Evolutionary conservation across 2,888 invertebrate genomes (phyloP), one percentile per base, ranked within the genome.

Genomic region (Physocephala rufipes): DNA sequence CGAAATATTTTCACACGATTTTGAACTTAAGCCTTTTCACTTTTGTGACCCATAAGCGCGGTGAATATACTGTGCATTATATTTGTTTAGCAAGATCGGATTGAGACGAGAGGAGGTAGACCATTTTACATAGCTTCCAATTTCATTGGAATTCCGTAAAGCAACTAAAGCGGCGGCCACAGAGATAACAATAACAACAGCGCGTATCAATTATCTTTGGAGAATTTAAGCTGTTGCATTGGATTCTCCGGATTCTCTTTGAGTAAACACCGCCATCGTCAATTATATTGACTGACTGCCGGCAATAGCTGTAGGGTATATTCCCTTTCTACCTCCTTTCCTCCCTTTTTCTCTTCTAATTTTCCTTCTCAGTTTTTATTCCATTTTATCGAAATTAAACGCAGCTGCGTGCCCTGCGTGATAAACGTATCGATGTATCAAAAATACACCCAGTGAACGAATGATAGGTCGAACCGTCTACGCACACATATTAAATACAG

Each of bases 401-500:
- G 68, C 68, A 51, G 47, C 68, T 68, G 68, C 68, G 68, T 68
- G 68, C 61, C 61, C 51, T 51, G 64, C 70, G 64, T 55, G 70
- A 55, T 70, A 26, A 26, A 62, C 64, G 19, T 21, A 30, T 24
- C 47, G 58, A 49, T 15, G 36, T 36, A 36, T 36, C 36, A 9
- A 36, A 63, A 43, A 63, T 21, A 63, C 28, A 63, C 21, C 45
- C 21, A 21, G 16, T 15, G 63, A 19, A n/a, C n/a, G n/a, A n/a
- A n/a, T n/a, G n/a, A n/a, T n/a, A n/a, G n/a, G n/a, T n/a, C n/a
- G n/a, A n/a, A n/a, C n/a, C n/a, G n/a, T n/a, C n/a, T n/a, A n/a
- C n/a, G n/a, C n/a, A n/a, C n/a, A n/a, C n/a, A n/a, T n/a, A n/a
- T n/a, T n/a, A n/a, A n/a, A n/a, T n/a, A n/a, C n/a, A n/a, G n/a